Base-by-base conservation (phyloP, 2,888 invertebrate genomes). In the Hirtodrosophila histrioides region DNA sequence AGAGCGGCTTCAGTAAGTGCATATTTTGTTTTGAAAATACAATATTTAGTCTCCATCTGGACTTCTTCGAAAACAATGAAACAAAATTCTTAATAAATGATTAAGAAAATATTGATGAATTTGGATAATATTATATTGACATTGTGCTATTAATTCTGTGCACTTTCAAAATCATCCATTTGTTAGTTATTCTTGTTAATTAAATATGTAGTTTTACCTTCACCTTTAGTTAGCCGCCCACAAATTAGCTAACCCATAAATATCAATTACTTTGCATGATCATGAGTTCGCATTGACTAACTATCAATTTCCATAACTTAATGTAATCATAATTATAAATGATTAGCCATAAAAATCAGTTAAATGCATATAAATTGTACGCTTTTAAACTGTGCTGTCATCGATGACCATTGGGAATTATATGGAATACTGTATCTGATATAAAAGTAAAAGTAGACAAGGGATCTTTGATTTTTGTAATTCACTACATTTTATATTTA, bases 401-500 rank as follows among this genome's bases (percentile, higher is more conserved):
- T 23, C 27, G 23, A n/a, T 27, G 41, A 11, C 33, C 33, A 8
- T 27, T 40, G 24, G 12, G 24, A 37, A 57, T 33, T 51, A 57
- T 41, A n/a, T 23, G 24, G 35, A 23, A 29, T 40, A 5, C 2
- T 17, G 11, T 11, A 23, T 50, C 3, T 7, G 17, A 2, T 29
- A 27, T n/a, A 40, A 54, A 41, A 41, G 17, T 46, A 39, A 37
- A 31, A 11, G 12, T 49, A 40, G 24, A 9, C 41, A 46, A 5
- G 12, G 8, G 3, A 1, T 12, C 17, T 54, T 56, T 56, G 74
- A 74, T 82, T 86, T 89, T 89, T 78, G 72, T 86, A 88, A 89
- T 90, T 90, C 81, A 86, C 89, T 89, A 89, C 80, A 89, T 85
- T 88, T 86, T 88, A 87, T 90, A 88, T 89, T 89, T 85, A 89